Conservation (phyloP, 2,113 vertebrate species). For the Echinops telfairi region DNA sequence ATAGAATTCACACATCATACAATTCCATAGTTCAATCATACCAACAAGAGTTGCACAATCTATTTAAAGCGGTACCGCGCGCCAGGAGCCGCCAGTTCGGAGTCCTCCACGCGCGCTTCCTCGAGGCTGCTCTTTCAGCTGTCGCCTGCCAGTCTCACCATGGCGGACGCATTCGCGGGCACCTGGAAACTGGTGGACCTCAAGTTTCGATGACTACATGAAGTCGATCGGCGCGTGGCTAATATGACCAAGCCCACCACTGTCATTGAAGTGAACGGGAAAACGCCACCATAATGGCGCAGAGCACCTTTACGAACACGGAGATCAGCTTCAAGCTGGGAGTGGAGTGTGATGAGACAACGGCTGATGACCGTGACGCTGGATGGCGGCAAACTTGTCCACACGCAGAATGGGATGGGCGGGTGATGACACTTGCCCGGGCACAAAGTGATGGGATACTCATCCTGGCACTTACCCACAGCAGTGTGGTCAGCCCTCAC, state of each 20-base stretch:
- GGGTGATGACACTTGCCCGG: constrained; percentile 93
- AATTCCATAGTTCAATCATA: too few species aligned
- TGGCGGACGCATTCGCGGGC: too few species aligned
- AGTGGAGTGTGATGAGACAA: constrained; percentile 95
- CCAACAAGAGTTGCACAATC: too few species aligned
- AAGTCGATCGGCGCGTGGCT: constrained; percentile 87
- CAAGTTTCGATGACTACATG: too few species aligned
- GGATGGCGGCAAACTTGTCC: constrained; percentile 92
- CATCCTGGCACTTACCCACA: constrained; percentile 92
- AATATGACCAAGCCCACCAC: constrained; percentile 94
- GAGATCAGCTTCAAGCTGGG: constrained; percentile 92
- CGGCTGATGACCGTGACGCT: constrained; percentile 93
- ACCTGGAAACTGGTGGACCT: too few species aligned
- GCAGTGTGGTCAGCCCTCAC: constrained; percentile 88
- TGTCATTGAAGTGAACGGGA: constrained; percentile 90
- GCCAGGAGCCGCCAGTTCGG: too few species aligned
- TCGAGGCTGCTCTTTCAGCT: too few species aligned
- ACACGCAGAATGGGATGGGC: constrained; percentile 95
- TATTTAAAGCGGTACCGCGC: too few species aligned
- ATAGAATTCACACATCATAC: too few species aligned
- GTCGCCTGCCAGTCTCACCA: too few species aligned
- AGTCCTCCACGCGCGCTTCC: too few species aligned
- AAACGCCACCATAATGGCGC: constrained; percentile 90
- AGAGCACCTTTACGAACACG: constrained; percentile 94
- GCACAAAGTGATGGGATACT: constrained; percentile 91